Conservation (phyloP, 2,797 vertebrate species). For the Sebastes cheni region DNA sequence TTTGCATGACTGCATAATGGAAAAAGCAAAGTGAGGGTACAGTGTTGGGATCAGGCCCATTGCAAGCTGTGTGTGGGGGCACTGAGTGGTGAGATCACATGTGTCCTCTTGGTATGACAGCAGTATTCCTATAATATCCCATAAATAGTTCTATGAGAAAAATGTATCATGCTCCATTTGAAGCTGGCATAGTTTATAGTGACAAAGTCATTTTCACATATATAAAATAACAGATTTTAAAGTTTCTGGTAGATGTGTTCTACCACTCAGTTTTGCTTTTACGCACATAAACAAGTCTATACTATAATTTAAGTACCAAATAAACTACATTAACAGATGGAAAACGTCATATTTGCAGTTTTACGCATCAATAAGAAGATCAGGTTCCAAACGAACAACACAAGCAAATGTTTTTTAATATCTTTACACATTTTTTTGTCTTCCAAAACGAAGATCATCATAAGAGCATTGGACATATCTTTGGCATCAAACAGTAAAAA, state of each 20-base stretch:
- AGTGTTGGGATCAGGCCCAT: constrained; percentile 9
- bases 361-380: background rate
- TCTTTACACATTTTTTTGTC: constrained; percentile 87
- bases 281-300: background rate
- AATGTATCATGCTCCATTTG: background rate
- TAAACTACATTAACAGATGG: background rate
- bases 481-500: constrained; percentile 93
- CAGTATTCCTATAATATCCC: background rate
- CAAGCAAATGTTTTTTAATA: constrained; percentile 43
- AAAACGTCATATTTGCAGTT: background rate
- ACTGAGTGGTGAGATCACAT: background rate
- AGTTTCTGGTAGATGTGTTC: background rate
- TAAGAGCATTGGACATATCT: constrained; percentile 92
- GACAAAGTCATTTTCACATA: rapidly evolving
- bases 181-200: background rate
- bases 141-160: background rate
- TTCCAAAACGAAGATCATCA: constrained; percentile 90
- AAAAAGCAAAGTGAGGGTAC: background rate
- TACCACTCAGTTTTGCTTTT: background rate
- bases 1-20: background rate
- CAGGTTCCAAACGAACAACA: constrained; percentile 10
- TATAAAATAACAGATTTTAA: background rate
- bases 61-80: no score
- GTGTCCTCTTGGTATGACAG: background rate
- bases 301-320: background rate